Conservation (phyloP, 2,113 vertebrate species). For the Pogonocichla stellata region DNA sequence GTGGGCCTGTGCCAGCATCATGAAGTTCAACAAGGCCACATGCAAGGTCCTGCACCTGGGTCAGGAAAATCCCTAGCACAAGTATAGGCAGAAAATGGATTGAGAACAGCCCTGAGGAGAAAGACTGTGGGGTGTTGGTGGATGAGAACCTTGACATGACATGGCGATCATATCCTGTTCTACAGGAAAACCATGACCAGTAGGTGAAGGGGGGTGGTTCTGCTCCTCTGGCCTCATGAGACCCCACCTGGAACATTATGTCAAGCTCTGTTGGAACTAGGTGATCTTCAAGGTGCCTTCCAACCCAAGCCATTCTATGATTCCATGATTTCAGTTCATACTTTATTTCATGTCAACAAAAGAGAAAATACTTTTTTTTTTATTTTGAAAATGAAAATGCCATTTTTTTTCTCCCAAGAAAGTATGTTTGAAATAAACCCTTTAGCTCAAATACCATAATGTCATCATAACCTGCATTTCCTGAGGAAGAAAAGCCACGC, state of each 20-base stretch:
- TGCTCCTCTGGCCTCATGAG: background rate
- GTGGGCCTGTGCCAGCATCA: background rate
- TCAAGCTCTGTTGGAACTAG: background rate
- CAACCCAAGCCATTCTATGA: background rate
- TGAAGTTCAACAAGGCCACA: background rate
- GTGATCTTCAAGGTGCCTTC: background rate
- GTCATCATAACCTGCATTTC: background rate
- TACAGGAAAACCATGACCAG: background rate
- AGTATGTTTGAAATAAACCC: fast-evolving
- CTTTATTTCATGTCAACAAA: background rate
- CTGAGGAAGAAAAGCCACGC: background rate
- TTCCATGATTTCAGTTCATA: background rate
- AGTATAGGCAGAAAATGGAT: background rate
- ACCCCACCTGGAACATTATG: background rate
- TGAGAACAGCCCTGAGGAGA: background rate
- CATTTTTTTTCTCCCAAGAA: background rate
- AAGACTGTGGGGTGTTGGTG: background rate
- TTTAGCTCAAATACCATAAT: background rate
- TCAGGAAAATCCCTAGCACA: background rate
- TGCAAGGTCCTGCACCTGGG: background rate
- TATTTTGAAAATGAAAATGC: background rate
- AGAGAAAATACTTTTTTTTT: background rate
- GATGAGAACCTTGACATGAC: background rate
- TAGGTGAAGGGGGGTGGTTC: background rate
- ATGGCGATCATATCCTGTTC: background rate